These are phyloP conservation scores for Scrobipalpa atriplicella DNA, from an alignment of 2,888 invertebrate species.

Conservation along the genomic window DNA sequence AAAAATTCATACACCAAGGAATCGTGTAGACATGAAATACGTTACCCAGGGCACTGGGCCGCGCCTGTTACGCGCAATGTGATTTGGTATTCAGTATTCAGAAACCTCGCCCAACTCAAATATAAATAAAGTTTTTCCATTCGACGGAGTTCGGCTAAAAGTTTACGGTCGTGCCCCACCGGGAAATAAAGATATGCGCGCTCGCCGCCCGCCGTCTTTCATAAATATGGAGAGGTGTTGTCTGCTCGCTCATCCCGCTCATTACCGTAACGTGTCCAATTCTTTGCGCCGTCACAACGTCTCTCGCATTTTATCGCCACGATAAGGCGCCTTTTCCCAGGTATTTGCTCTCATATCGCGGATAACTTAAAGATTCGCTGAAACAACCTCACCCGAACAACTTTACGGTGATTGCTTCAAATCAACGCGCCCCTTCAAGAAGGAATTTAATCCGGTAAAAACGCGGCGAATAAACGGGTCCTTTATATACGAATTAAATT, in stretches of 20 bases:
- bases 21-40: slow-evolving; percentile 25
- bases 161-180: slow-evolving; percentile 64
- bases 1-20: slow-evolving; percentile 25
- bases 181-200: slow-evolving; percentile 72
- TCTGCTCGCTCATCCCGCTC: slow-evolving; percentile 37
- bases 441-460: slow-evolving; percentile 28
- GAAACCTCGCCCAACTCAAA: slow-evolving; percentile 70
- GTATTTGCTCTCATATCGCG: slow-evolving; percentile 19
- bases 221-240: slow-evolving; percentile 53
- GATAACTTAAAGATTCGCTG: slow-evolving; percentile 18
- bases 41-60: slow-evolving; percentile 22
- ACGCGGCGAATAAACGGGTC: slow-evolving; percentile 30
- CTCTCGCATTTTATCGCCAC: slow-evolving; percentile 23
- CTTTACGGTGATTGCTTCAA: slow-evolving; percentile 11
- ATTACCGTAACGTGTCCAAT: slow-evolving; percentile 36
- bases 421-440: slow-evolving; percentile 20
- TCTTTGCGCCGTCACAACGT: slow-evolving; percentile 24
- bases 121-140: slow-evolving; percentile 79
- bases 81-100: slow-evolving; percentile 77
- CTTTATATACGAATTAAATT: slow-evolving; percentile 48
- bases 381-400: slow-evolving; percentile 14
- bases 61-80: slow-evolving; percentile 46
- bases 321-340: slow-evolving; percentile 18
- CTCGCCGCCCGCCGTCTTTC: slow-evolving; percentile 41
- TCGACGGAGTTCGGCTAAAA: slow-evolving; percentile 63